Evolutionary conservation across 53 echinoderm and acorn worm species (phyloP).

Genomic region (Apostichopus leukothele): DNA sequence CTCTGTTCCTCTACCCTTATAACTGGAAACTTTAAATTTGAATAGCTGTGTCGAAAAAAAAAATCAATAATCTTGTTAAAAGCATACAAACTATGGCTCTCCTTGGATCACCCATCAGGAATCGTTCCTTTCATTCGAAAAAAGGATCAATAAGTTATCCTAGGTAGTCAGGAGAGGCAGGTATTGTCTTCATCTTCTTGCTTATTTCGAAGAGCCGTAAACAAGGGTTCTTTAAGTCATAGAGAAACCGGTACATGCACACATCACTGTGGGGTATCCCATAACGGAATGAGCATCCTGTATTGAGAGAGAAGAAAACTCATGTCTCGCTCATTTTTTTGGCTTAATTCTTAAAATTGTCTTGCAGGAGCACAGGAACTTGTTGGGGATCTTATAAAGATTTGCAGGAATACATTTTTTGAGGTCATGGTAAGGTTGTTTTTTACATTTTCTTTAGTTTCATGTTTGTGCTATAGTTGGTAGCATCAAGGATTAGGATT

Average conservation of each 20-base stretch:
- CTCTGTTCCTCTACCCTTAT: background rate
- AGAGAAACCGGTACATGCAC: background rate
- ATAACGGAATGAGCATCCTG: too few relatives aligned
- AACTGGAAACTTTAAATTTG: slow-evolving; percentile 35
- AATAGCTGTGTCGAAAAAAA: background rate
- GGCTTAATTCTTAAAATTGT: too few relatives aligned
- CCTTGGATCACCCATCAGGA: background rate
- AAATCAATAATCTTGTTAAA: slow-evolving; percentile 42
- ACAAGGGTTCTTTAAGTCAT: background rate
- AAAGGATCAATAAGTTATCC: slow-evolving; percentile 28
- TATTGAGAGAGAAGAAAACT: too few relatives aligned
- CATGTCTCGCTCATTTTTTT: too few relatives aligned
- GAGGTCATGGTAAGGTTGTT: too few relatives aligned
- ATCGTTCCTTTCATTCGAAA: background rate
- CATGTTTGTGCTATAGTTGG: too few relatives aligned
- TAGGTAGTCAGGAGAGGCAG: slow-evolving; percentile 13
- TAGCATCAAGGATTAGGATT: too few relatives aligned
- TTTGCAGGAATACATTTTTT: too few relatives aligned
- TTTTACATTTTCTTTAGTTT: too few relatives aligned
- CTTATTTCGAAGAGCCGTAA: background rate
- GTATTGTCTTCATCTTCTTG: background rate
- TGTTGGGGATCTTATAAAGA: too few relatives aligned
- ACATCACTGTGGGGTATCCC: too few relatives aligned
- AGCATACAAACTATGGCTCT: slow-evolving; percentile 5
- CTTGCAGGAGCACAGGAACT: too few relatives aligned